These are phyloP conservation scores for Hyphantria cunea DNA, from an alignment of 1,140 invertebrate genomes.

Conservation along the genomic window DNA sequence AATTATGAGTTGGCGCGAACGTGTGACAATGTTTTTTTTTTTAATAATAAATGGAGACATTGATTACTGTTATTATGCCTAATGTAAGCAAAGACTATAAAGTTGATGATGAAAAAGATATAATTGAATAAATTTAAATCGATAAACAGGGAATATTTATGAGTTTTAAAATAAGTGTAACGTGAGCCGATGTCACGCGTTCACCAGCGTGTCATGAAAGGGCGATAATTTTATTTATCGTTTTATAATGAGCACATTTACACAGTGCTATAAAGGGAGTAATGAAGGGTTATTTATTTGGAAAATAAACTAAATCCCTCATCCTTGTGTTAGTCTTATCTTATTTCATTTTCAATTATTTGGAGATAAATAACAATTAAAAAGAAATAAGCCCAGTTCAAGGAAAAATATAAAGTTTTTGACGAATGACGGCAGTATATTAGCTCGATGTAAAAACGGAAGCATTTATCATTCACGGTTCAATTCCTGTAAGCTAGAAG, in stretches of 20 bases:
- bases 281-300: slow-evolving; percentile 18
- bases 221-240: slow-evolving; percentile 75
- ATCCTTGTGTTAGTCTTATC: slow-evolving; percentile 1
- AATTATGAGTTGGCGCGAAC: slow-evolving; percentile 71
- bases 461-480: no score
- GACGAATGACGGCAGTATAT: no score
- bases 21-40: slow-evolving; percentile 67
- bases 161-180: slow-evolving; percentile 47
- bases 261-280: slow-evolving; percentile 48
- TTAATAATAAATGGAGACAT: slow-evolving; percentile 48
- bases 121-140: slow-evolving; percentile 48
- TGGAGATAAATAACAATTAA: no score
- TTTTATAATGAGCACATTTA: slow-evolving; percentile 72
- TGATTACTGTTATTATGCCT: slow-evolving; percentile 51
- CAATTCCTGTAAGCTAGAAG: no score
- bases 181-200: slow-evolving; percentile 59
- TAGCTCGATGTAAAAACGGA: no score
- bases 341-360: no score
- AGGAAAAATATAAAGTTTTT: no score
- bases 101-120: slow-evolving; percentile 36
- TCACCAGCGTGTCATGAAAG: slow-evolving; percentile 61
- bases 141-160: slow-evolving; percentile 67
- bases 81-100: slow-evolving; percentile 32
- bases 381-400: no score
- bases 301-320: slow-evolving; percentile 22